Conservation (phyloP, 2,888 invertebrate genomes). For the Thalpophila matura region DNA sequence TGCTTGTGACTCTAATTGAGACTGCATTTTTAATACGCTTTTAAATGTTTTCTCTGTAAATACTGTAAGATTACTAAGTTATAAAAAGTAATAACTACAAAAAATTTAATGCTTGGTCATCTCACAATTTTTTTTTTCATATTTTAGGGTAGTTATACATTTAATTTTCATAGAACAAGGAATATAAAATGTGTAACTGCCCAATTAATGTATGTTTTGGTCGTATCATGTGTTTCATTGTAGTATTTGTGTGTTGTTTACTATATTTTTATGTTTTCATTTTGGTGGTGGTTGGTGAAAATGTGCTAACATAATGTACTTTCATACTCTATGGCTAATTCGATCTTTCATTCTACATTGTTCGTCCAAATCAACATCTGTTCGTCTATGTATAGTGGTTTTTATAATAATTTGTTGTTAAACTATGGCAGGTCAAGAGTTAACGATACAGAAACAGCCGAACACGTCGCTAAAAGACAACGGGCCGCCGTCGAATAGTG, state of each 20-base stretch:
- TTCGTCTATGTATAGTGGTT: conserved; percentile 27
- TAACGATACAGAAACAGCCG: conserved; percentile 98
- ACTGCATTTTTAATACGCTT: conserved; percentile 62
- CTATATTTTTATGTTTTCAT: conserved; percentile 67
- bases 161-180: conserved; percentile 12
- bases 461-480: conserved; percentile 96
- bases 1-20: conserved; percentile 60
- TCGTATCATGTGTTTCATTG: conserved; percentile 57
- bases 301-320: conserved; percentile 88
- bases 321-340: conserved; percentile 90
- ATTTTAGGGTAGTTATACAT: conserved; percentile 48
- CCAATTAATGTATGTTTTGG: conserved; percentile 30
- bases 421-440: conserved; percentile 93
- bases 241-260: conserved; percentile 55
- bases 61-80: conserved; percentile 34
- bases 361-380: conserved; percentile 44
- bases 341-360: conserved; percentile 78
- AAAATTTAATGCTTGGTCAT: conserved; percentile 26
- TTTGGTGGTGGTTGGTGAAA: conserved; percentile 90
- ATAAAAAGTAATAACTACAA: background rate
- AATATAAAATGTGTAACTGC: conserved; percentile 28
- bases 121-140: conserved; percentile 39
- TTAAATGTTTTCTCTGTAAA: conserved; percentile 51
- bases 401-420: conserved; percentile 51
- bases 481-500: conserved; percentile 88